Evolutionary conservation across 2,113 vertebrate species (phyloP).

Genomic region (Origma solitaria): DNA sequence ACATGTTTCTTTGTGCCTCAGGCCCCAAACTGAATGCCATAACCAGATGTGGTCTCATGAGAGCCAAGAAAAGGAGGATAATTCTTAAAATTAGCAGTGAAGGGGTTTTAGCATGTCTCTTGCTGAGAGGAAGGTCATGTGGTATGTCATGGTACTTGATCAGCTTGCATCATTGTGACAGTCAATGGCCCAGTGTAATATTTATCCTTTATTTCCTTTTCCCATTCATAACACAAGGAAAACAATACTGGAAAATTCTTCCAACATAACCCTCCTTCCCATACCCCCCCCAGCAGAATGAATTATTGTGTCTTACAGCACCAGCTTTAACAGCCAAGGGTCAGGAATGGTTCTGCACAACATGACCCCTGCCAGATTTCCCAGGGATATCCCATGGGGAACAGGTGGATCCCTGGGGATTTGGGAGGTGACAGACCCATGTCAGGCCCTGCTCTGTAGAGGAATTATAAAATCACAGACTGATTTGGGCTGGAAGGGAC

Average conservation of each 20-base stretch:
- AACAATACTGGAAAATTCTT: neutral
- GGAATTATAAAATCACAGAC: neutral
- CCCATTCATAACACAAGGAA: neutral
- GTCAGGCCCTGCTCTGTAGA: accelerated
- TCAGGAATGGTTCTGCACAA: neutral
- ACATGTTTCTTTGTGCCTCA: neutral
- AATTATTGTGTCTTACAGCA: neutral
- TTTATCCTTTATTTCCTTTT: neutral
- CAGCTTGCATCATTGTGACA: neutral
- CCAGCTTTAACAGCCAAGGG: neutral
- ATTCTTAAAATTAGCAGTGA: neutral
- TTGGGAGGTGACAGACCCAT: neutral
- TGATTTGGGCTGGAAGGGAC: neutral
- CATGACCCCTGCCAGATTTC: neutral
- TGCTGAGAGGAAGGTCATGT: neutral
- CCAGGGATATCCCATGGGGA: accelerated
- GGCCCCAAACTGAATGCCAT: neutral
- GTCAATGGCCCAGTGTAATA: neutral
- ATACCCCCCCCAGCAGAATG: neutral
- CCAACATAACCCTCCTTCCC: neutral
- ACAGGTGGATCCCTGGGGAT: neutral
- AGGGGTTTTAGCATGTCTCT: neutral
- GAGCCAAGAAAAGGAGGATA: neutral
- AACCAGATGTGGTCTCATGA: neutral
- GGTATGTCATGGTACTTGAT: neutral